Evolutionary conservation across 1,140 invertebrate genomes (phyloP), one percentile per base, ranked within the genome.

Genomic region (Scaptomyza pallida): DNA sequence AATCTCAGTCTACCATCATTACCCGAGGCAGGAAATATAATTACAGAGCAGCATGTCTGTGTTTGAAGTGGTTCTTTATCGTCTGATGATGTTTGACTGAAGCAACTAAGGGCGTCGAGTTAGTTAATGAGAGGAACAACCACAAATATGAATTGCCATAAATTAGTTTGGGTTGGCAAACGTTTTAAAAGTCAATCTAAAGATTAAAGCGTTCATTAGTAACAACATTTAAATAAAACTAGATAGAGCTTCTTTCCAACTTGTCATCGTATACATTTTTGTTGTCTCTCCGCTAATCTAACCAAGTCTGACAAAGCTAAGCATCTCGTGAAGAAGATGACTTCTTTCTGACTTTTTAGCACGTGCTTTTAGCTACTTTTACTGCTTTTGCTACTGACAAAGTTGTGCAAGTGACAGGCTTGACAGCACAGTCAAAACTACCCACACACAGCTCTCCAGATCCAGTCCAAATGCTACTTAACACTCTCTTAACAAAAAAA

Each of bases 341-440:
- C 30, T 30, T 30, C 5, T 30, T 55, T 35, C 12, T 30, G 50
- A 33, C 13, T 54, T 37, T 54, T 37, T 9, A 23, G 48, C 65
- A 63, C 65, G 65, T 69, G 65, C 63, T 51, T 12, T 52, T 8
- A n/a, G 23, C 12, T 16, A n/a, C n/a, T 13, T 16, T n/a, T 21
- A 8, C 50, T 52, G 17, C 21, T n/a, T 3, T 16, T 40, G 73
- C 19, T 61, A 67, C 75, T 83, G 83, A 83, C 80, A 65, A 55
- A 71, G 43, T 71, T 73, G 68, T 83, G 80, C 81, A 75, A 86
- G 63, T 85, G 80, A 86, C 80, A 86, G 81, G 59, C 55, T n/a
- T 85, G 71, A 76, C 75, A 85, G 55, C 63, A 67, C 75, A 85
- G 81, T 79, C 79, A 78, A 85, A 83, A 79, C 79, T 73, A 86